Evolutionary conservation across 2,888 invertebrate species (phyloP).

Genomic region (Boloria selene): DNA sequence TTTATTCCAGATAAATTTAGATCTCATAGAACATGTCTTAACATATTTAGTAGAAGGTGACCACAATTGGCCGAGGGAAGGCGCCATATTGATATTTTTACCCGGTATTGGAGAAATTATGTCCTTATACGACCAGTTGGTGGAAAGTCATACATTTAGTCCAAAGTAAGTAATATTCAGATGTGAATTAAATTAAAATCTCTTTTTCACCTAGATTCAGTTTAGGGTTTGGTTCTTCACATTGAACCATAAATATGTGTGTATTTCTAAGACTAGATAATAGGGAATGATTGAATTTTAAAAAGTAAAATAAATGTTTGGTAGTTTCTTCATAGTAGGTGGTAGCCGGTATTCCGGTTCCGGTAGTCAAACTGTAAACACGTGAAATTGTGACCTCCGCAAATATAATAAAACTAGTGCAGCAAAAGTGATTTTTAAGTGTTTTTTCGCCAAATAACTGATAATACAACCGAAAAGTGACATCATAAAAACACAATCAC

Average conservation of each 20-base stretch:
- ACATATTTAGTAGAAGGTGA: slow-evolving; percentile 87
- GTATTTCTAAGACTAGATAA: background rate
- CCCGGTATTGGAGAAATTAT: slow-evolving; percentile 92
- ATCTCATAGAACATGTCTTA: slow-evolving; percentile 87
- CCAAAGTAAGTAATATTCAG: slow-evolving; percentile 71
- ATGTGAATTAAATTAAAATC: background rate
- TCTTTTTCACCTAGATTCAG: background rate
- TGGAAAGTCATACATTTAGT: slow-evolving; percentile 84
- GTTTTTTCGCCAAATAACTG: no score
- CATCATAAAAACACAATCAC: no score
- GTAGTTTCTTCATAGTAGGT: no score
- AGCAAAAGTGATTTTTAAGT: no score
- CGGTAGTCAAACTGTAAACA: no score
- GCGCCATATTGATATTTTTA: slow-evolving; percentile 90
- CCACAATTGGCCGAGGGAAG: slow-evolving; percentile 85
- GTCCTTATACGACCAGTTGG: slow-evolving; percentile 85
- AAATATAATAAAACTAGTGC: no score
- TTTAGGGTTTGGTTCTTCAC: no score
- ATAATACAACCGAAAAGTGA: no score
- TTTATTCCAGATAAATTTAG: slow-evolving; percentile 85
- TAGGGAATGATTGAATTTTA: background rate
- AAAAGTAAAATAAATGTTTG: no score
- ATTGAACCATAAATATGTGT: no score
- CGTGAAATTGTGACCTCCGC: no score
- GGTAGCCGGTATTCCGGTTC: no score